Conservation (phyloP, 2,888 invertebrate genomes). For the Rugalucina vietnamica region DNA sequence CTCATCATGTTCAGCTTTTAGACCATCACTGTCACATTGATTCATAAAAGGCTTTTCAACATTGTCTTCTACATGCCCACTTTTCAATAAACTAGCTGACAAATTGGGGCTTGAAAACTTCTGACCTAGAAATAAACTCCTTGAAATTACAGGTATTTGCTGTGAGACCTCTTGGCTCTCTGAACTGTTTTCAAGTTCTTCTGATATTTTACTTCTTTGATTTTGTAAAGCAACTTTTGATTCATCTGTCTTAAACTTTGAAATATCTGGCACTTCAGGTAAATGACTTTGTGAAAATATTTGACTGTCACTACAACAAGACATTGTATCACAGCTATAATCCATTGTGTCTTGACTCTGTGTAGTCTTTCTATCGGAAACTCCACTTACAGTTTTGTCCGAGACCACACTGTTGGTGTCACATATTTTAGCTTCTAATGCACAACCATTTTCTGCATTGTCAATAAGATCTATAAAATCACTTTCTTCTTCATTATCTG, state of each 20-base stretch:
- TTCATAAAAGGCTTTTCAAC: too few species aligned
- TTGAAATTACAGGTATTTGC: background rate
- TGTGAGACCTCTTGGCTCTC: background rate
- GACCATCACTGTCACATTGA: too few species aligned
- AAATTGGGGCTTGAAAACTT: too few species aligned
- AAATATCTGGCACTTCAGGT: background rate
- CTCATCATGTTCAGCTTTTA: too few species aligned
- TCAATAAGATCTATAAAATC: background rate
- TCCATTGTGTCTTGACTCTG: slow-evolving; percentile 61
- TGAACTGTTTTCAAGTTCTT: background rate
- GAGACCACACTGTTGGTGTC: background rate
- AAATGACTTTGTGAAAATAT: background rate
- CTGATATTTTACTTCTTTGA: background rate
- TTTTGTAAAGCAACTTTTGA: background rate
- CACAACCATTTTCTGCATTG: background rate
- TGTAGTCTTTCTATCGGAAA: slow-evolving; percentile 8
- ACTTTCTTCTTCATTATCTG: background rate
- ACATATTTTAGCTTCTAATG: background rate
- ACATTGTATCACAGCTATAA: slow-evolving; percentile 46
- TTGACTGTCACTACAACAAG: slow-evolving; percentile 39
- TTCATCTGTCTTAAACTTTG: background rate
- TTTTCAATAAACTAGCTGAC: too few species aligned
- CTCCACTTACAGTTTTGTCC: background rate
- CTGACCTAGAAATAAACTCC: too few species aligned
- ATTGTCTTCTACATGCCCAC: too few species aligned